Conservation (phyloP, 2,888 invertebrate species). For the Lordiphosa andalusiaca region DNA sequence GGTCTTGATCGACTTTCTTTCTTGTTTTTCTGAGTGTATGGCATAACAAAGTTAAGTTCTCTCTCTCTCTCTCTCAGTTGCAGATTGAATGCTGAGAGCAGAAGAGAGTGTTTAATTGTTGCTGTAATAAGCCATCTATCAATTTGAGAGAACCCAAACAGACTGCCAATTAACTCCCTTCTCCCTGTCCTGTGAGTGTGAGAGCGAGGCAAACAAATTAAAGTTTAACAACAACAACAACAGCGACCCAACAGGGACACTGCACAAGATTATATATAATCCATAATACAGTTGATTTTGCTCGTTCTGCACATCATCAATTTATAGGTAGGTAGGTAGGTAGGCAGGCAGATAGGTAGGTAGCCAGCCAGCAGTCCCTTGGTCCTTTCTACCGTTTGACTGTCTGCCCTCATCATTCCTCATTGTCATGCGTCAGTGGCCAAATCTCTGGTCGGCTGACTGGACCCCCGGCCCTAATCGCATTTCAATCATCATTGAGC, state of each 20-base stretch:
- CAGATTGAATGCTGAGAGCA: no score
- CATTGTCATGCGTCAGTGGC: conserved; percentile 66
- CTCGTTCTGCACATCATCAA: conserved; percentile 47
- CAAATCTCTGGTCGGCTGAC: conserved; percentile 60
- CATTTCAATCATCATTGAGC: conserved; percentile 69
- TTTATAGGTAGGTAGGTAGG: conserved; percentile 32
- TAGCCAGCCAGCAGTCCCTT: conserved; percentile 13
- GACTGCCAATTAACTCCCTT: conserved; percentile 46
- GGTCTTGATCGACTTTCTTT: no score
- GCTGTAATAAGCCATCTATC: conserved; percentile 40
- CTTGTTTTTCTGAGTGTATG: no score
- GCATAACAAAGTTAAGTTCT: no score
- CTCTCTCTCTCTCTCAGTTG: no score
- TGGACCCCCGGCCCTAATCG: conserved; percentile 65
- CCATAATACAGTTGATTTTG: conserved; percentile 52
- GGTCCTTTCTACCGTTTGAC: conserved; percentile 16
- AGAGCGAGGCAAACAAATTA: conserved; percentile 37
- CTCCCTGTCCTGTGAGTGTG: background rate
- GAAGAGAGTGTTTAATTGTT: no score
- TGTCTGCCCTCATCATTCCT: conserved; percentile 68
- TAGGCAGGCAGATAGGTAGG: conserved; percentile 25
- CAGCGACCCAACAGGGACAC: background rate
- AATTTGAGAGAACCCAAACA: conserved; percentile 9
- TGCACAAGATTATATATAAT: conserved; percentile 33
- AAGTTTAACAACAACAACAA: conserved; percentile 38